Conservation (phyloP, 2,113 vertebrate genomes). For the Chlorodrepanis virens region DNA sequence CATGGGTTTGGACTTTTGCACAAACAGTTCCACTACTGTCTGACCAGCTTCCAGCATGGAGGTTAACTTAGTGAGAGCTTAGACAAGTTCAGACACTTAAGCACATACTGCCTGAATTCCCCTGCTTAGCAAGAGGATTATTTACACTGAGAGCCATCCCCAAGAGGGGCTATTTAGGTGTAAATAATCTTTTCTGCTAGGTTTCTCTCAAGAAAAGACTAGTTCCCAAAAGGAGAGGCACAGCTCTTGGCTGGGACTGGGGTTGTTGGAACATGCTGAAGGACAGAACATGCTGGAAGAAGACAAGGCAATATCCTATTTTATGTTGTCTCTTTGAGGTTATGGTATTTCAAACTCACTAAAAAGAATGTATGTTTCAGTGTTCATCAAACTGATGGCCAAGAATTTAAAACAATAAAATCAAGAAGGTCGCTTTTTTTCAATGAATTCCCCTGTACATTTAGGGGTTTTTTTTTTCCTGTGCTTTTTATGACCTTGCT, state of each 20-base stretch:
- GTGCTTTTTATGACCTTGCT: neutral
- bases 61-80: neutral
- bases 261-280: neutral
- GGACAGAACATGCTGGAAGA: neutral
- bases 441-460: neutral
- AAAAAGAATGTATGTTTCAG: neutral
- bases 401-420: neutral
- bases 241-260: rapidly evolving
- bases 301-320: neutral
- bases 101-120: neutral
- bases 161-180: neutral
- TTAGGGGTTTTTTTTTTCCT: neutral
- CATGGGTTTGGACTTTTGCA: neutral
- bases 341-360: neutral
- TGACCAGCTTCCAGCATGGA: neutral
- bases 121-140: neutral
- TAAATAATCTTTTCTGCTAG: neutral
- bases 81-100: neutral
- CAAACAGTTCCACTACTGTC: neutral
- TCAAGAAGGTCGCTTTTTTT: neutral
- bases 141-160: neutral
- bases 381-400: neutral
- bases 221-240: neutral
- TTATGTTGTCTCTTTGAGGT: neutral
- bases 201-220: neutral